These are phyloP conservation scores for Sinocyclocheilus rhinocerous DNA, from an alignment of 2,113 vertebrate species.

Conservation along the genomic window DNA sequence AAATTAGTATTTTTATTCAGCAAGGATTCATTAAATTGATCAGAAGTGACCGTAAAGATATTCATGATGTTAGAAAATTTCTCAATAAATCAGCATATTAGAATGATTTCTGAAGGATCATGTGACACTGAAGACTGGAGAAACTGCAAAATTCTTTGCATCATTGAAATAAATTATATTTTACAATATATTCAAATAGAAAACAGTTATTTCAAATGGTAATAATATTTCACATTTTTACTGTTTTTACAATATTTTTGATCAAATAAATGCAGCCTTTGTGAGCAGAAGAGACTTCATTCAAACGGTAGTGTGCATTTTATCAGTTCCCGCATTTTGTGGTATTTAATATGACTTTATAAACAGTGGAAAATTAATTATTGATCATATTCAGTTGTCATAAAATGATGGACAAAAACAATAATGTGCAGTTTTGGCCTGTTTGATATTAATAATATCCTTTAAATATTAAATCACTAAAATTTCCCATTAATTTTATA, in stretches of 20 bases:
- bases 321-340: background rate
- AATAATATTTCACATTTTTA: background rate
- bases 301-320: background rate
- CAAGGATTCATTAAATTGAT: background rate
- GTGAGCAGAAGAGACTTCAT: background rate
- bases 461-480: background rate
- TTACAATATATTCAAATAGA: background rate
- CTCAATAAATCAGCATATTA: background rate
- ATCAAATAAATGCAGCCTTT: background rate
- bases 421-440: background rate
- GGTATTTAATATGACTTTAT: background rate
- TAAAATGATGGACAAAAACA: background rate
- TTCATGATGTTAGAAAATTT: background rate
- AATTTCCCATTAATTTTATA: background rate
- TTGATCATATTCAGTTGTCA: background rate
- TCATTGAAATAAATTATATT: background rate
- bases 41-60: background rate
- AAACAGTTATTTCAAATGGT: background rate
- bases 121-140: background rate
- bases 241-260: background rate
- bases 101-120: background rate
- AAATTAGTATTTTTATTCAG: background rate
- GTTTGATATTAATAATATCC: background rate
- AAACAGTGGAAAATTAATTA: background rate
- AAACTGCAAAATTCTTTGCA: background rate